Percentiles rank a stretch among this genome's conserved stretches.
Evolutionary conservation across 2,113 vertebrate species (phyloP).

Genomic region (Sinocyclocheilus rhinocerous): DNA sequence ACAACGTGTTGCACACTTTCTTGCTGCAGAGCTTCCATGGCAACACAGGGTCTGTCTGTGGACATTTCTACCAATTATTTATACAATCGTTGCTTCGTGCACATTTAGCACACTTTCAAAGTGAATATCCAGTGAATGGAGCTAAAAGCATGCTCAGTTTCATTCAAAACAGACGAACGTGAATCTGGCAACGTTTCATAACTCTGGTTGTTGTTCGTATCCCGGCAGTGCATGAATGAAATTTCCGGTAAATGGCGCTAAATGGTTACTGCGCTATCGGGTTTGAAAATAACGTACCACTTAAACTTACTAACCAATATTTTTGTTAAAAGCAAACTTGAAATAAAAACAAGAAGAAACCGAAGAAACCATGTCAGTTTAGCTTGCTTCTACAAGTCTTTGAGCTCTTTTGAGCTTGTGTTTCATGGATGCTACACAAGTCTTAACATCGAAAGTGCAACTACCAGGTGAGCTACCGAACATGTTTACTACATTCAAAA

Average conservation of each 20-base stretch:
- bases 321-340: background rate
- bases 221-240: background rate
- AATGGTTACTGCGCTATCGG: too few relatives aligned
- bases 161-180: background rate
- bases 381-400: background rate
- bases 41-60: too few relatives aligned
- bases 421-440: too few relatives aligned
- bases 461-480: too few relatives aligned
- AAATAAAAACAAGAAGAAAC: too few relatives aligned
- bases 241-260: background rate
- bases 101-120: background rate
- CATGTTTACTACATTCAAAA: too few relatives aligned
- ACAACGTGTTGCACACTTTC: background rate
- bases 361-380: too few relatives aligned
- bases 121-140: background rate
- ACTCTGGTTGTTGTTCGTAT: background rate
- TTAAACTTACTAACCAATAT: too few relatives aligned
- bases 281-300: background rate
- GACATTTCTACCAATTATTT: background rate
- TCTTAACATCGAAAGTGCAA: too few relatives aligned
- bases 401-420: background rate
- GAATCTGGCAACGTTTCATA: background rate
- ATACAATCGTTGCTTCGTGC: background rate
- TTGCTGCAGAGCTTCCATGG: too few relatives aligned
- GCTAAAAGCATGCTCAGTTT: background rate